A percentile compares a stretch with the other conserved stretches of the same genome.
phyloP scores from a whole-genome alignment of 2,113 vertebrate genomes.

The Nyctibius bracteatus region DNA sequence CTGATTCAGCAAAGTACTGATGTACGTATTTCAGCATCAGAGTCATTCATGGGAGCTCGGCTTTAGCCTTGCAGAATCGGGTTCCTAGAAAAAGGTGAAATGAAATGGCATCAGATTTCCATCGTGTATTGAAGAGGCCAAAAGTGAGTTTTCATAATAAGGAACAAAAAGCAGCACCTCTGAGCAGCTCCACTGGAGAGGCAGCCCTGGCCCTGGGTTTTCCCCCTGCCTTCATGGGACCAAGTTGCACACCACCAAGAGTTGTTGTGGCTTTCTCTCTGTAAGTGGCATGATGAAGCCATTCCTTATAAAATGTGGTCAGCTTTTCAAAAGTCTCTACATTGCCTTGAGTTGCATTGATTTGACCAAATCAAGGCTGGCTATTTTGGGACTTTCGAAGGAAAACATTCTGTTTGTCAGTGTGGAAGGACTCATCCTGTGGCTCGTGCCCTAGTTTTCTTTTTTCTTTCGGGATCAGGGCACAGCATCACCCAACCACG shows the following conservation, averaged over 20 bases:
- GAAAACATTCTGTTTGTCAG: not conserved
- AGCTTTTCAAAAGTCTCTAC: not conserved
- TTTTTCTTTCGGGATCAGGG: not conserved
- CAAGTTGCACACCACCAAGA: not conserved
- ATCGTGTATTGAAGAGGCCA: not conserved
- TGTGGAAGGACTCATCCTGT: not conserved
- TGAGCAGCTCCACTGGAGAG: not conserved
- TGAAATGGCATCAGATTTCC: not conserved
- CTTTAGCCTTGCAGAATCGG: not conserved
- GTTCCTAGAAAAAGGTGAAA: not conserved
- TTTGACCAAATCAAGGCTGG: not conserved
- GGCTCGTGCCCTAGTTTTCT: fast-evolving
- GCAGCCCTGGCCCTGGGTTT: not conserved
- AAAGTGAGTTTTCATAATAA: not conserved
- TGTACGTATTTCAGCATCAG: not conserved
- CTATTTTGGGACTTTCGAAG: not conserved
- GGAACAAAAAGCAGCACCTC: not conserved
- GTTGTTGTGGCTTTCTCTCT: not conserved
- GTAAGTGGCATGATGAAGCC: not conserved
- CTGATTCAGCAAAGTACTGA: not conserved
- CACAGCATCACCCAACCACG: not conserved
- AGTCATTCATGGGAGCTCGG: not conserved
- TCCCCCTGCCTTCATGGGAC: not conserved
- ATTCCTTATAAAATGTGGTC: not conserved
- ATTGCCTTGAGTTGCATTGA: not conserved